A percentile compares a stretch with the other conserved stretches of the same genome.
Evolutionary conservation across 2,113 vertebrate genomes (phyloP).

Genomic region (Actenoides hombroni): DNA sequence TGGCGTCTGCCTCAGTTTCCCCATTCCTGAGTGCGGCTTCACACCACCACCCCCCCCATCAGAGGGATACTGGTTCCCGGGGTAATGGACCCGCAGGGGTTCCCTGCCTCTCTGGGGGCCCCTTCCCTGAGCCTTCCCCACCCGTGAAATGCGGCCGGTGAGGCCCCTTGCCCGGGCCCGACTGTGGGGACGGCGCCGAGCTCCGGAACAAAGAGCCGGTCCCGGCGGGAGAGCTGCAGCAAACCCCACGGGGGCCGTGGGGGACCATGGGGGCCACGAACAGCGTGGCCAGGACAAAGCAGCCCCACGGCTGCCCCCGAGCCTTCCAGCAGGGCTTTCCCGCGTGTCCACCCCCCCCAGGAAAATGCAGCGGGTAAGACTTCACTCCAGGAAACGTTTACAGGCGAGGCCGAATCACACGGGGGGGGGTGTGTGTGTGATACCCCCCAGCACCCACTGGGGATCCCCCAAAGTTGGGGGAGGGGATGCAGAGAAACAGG

Average conservation of each 20-base stretch:
- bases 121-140: background rate
- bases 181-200: background rate
- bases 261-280: background rate
- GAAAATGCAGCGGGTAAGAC: background rate
- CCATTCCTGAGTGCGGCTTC: background rate
- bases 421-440: too few relatives aligned
- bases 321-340: background rate
- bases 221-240: background rate
- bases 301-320: background rate
- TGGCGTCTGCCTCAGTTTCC: background rate
- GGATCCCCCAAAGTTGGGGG: background rate
- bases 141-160: background rate
- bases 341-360: rapidly evolving
- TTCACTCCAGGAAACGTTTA: background rate
- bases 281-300: background rate
- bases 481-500: background rate
- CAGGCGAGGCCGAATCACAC: rapidly evolving
- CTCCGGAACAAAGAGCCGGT: slow-evolving; percentile 32
- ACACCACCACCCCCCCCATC: too few relatives aligned
- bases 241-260: background rate
- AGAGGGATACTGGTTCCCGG: background rate
- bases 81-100: background rate
- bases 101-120: too few relatives aligned
- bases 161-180: background rate
- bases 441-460: background rate